Conservation (phyloP, 2,888 invertebrate genomes). For the Platycheirus rosarum region DNA sequence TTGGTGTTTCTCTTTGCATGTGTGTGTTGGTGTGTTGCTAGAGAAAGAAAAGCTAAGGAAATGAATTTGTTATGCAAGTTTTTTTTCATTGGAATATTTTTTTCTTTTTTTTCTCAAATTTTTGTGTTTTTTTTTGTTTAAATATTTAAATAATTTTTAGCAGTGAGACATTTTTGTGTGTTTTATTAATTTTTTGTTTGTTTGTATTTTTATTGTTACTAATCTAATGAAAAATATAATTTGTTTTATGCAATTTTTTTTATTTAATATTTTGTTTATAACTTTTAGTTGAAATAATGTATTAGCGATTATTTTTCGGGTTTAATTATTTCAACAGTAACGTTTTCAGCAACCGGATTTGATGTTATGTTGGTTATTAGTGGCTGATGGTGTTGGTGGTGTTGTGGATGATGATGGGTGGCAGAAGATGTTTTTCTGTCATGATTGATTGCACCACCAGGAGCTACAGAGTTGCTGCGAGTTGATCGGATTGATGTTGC, state of each 20-base stretch:
- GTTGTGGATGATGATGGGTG: constrained; percentile 76
- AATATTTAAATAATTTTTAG: constrained; percentile 71
- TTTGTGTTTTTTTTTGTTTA: constrained; percentile 25
- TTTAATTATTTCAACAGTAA: constrained; percentile 90
- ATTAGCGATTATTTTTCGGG: constrained; percentile 84
- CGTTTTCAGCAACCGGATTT: constrained; percentile 85
- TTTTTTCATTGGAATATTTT: constrained; percentile 75
- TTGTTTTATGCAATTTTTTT: constrained; percentile 29
- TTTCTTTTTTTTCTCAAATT: constrained; percentile 75
- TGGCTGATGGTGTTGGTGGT: constrained; percentile 77
- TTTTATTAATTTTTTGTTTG: constrained; percentile 45
- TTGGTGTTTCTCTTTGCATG: constrained; percentile 41
- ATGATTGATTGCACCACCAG: constrained; percentile 76
- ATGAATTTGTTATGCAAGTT: constrained; percentile 83
- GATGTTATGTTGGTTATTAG: constrained; percentile 81
- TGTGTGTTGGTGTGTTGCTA: constrained; percentile 63
- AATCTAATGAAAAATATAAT: constrained; percentile 40
- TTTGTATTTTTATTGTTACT: constrained; percentile 36
- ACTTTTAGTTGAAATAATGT: constrained; percentile 42
- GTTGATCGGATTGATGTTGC: constrained; percentile 88
- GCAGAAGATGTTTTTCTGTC: constrained; percentile 77
- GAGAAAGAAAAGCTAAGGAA: constrained; percentile 76
- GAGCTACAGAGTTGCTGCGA: constrained; percentile 83
- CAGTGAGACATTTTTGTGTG: constrained; percentile 54
- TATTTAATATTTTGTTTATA: constrained; percentile 44